Percentiles rank a stretch among this genome's conserved stretches.
Evolutionary conservation across 2,113 vertebrate species (phyloP).

Genomic region (Erythrocercus mccallii): DNA sequence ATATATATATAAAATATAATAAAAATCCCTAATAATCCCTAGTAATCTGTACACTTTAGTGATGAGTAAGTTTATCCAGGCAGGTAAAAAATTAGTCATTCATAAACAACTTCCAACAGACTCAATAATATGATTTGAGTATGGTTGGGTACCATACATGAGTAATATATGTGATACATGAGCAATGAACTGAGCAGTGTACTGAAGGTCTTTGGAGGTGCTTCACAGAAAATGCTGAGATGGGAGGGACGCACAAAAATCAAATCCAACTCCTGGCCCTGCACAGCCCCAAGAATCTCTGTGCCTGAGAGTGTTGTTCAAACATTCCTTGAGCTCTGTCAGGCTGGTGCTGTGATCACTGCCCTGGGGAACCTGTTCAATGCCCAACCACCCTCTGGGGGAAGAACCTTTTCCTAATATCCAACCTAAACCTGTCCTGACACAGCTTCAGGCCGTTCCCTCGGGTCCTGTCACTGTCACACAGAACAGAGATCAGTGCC

Average conservation of each 20-base stretch:
- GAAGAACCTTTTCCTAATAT: rapidly evolving
- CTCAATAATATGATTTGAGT: not conserved
- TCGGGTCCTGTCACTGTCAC: rapidly evolving
- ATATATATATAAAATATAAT: no score
- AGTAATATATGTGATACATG: not conserved
- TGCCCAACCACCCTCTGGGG: not conserved
- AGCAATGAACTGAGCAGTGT: not conserved
- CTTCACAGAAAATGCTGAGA: not conserved
- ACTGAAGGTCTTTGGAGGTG: not conserved
- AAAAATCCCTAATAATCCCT: no score
- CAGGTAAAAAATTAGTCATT: not conserved
- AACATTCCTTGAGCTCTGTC: rapidly evolving
- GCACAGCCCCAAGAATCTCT: not conserved
- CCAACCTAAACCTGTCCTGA: not conserved
- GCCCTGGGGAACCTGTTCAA: not conserved
- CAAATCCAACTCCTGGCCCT: not conserved
- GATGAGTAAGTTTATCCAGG: not conserved
- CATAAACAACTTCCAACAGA: not conserved
- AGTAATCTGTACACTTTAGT: not conserved
- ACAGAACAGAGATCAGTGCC: not conserved
- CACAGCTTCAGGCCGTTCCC: not conserved
- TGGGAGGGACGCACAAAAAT: not conserved
- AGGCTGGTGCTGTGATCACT: not conserved
- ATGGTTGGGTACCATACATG: no score
- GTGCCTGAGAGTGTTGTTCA: not conserved